Conservation (phyloP, 2,797 vertebrate genomes). For the Muscicapa striata region DNA sequence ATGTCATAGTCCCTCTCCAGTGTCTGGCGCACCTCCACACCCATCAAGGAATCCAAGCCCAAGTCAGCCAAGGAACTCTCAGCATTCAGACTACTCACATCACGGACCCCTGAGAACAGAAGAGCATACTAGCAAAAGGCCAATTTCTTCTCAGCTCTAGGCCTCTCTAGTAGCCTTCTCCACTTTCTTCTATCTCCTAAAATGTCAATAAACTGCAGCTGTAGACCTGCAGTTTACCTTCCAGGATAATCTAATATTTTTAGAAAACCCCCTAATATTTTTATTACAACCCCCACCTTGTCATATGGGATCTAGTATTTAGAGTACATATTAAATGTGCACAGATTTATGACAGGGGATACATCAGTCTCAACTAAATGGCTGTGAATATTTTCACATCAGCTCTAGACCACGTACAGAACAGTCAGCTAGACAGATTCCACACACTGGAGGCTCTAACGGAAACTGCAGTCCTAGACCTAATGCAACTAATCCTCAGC, state of each 20-base stretch:
- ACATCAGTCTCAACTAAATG: not conserved
- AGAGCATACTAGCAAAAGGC: not conserved
- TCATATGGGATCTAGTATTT: not conserved
- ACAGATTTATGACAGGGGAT: not conserved
- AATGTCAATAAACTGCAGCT: not conserved
- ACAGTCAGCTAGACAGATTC: not conserved
- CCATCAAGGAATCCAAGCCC: conserved; percentile 96
- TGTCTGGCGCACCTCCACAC: conserved; percentile 94
- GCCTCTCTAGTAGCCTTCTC: not conserved
- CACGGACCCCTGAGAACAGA: conserved; percentile 85
- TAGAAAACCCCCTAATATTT: no score
- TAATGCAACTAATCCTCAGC: not conserved
- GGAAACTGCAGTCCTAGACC: not conserved
- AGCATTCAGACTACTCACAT: conserved; percentile 84
- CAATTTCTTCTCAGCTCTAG: not conserved
- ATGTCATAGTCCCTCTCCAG: conserved; percentile 93
- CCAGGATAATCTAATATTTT: not conserved
- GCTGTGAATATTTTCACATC: not conserved
- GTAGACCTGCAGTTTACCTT: not conserved
- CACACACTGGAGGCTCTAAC: not conserved
- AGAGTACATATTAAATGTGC: not conserved
- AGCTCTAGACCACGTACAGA: not conserved
- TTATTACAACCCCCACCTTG: not conserved
- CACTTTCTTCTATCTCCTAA: not conserved
- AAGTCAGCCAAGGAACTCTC: conserved; percentile 90